Base-by-base conservation (phyloP, 92 coral and sea anemone genomes). In the Phenganax stokvisi region DNA sequence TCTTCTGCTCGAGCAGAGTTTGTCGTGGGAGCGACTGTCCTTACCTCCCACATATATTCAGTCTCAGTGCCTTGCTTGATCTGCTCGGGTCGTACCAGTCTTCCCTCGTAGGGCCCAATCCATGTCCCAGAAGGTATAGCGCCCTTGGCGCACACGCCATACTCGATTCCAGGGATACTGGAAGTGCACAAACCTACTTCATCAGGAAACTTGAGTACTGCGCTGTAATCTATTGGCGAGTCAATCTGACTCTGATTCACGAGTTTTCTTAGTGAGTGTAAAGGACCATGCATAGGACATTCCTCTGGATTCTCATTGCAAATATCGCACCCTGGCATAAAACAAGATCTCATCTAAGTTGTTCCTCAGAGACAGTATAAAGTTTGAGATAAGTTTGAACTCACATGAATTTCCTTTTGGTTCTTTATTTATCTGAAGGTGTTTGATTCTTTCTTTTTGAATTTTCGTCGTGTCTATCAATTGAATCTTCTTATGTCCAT, bases 81-180 rank as follows among this genome's bases (percentile, higher is more conserved):
- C 80, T 96, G 96, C 82, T 96, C 99, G 1, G 99, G 99, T 88
- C 99, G 88, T 60, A 96, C 92, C 81, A 96, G 89, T 79, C 91
- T 96, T 72, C 99, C 99, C 76, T 96, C 99, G 69, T 96, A 96
- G 16, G 99, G 99, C 20, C 99, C 99, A 54, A 96, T 96, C 99
- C 99, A 96, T 15, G 99, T 96, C 6, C 99, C 99, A 29, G 97
- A 92, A n/a, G 97, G 97, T 65, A 96, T 96, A 17, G 96, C 84
- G 81, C 89, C 91, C 57, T 97, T 81, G 54, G 99, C 99, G 78
- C 99, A 96, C 12, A 96, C 99, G 0, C 99, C 99, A 83, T 96
- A 96, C 68, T 87, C 88, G 57, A 96, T 89, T 75, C 97, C 92
- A 53, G 99, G 99, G 20, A 96, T 85, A 78, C 99, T 92, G 15